Evolutionary conservation across 2,797 vertebrate species (phyloP), one percentile per base, ranked within the genome.

Genomic region (Chrysocyon brachyurus): DNA sequence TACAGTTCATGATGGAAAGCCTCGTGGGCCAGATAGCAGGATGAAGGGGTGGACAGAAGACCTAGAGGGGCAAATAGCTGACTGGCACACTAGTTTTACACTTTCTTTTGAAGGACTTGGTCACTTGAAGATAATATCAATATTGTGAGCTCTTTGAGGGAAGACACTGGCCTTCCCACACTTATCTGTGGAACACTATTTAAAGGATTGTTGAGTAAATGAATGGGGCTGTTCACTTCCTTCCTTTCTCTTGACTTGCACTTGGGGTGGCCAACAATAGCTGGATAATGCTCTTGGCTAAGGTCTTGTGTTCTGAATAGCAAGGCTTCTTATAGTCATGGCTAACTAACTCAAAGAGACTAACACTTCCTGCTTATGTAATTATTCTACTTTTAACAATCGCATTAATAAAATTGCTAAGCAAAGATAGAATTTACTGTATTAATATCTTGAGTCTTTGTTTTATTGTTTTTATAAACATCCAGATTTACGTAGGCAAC

Each of bases 381-480:
- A 90, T 90, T 82, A 54, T 87, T 87, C 63, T 88, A 7, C 14
- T 92, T 79, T 90, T 84, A 73, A 94, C 33, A 56, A 2, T 90
- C 52, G 88, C n/a, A n/a, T 68, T 85, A 78, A 16, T 81, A 86
- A 78, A 83, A 63, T 46, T 82, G 36, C 70, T 77, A 85, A 78
- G 66, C 54, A 73, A 88, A 96, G 78, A 63, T 86, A 94, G 59
- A 88, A 16, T 33, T 88, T 49, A 68, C 28, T 40, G 1, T 64
- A 26, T 78, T 83, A 28, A 40, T 79, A 57, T 52, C 52, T 64
- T 64, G 77, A 87, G 24, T 85, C 36, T 91, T 83, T 84, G 16
- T 91, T 66, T 75, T 87, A 57, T 95, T 56, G 59, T 91, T 83
- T 79, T 82, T 82, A 7, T 84, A 36, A 83, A 54, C 52, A 81